Evolutionary conservation across 2,797 vertebrate genomes (phyloP), one percentile per base, ranked within the genome.

Genomic region (Galagoides demidoff): DNA sequence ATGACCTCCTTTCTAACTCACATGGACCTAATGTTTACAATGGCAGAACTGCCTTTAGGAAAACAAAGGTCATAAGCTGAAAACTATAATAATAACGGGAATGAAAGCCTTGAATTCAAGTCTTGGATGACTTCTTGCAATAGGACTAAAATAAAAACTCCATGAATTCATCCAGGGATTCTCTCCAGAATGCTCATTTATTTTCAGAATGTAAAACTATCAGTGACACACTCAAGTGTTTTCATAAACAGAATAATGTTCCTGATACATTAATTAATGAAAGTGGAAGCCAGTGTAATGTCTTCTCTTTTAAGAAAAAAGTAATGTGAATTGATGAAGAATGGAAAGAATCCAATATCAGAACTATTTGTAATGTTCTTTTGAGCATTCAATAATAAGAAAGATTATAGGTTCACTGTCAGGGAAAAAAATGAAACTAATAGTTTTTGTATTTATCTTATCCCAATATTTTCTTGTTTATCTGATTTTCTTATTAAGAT

Each of bases 351-450:
- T 45, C 86, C 25, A 79, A 61, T 71, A 34, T 22, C 45, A 84
- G 25, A 89, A 16, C 9, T 93, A 93, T 87, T 66, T 86, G 16
- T 71, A 84, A 73, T 82, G 17, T 82, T 92, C 63, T 70, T 85
- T 96, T 83, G 43, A 73, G 27, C 52, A 68, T 25, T 91, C 63
- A 86, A 87, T 49, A 96, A 68, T 57, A 68, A 91, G 61, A 9
- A 95, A 86, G 39, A 90, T 87, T 95, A 84, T 82, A 86, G 7
- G 14, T 76, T 96, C 13, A 64, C 64, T 95, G 61, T 78, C 5
- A 74, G 70, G 29, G 64, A 45, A 89, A 90, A 88, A 95, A 96
- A 79, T 95, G 23, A 92, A 92, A 79, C 16, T 63, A 93, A 86
- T 66, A 84, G 14, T 93, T 81, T 79, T 34, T 90, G 11, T 8